Evolutionary conservation across 2,888 invertebrate genomes (phyloP).

Genomic region (Platypus cylindrus): DNA sequence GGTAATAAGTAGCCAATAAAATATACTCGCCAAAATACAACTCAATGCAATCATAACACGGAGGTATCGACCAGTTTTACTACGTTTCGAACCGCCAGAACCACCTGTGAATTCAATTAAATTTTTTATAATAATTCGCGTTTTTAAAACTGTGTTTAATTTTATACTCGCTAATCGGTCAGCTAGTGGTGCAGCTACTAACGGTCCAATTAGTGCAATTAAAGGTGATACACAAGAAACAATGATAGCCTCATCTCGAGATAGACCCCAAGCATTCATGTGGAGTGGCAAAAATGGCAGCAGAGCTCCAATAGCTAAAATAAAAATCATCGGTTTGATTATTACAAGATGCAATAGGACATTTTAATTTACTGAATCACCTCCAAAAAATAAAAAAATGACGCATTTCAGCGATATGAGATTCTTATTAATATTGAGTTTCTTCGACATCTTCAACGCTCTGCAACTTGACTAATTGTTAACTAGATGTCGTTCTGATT

Average conservation of each 20-base stretch:
- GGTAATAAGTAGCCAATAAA: conserved; percentile 52
- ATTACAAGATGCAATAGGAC: not conserved
- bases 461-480: too few relatives aligned
- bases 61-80: conserved; percentile 48
- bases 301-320: conserved; percentile 65
- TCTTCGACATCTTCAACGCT: too few relatives aligned
- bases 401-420: conserved; percentile 68
- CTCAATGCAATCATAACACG: conserved; percentile 55
- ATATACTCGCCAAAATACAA: conserved; percentile 53
- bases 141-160: too few relatives aligned
- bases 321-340: conserved; percentile 3
- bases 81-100: conserved; percentile 28
- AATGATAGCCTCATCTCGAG: conserved; percentile 58
- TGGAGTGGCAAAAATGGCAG: conserved; percentile 71
- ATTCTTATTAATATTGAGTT: conserved; percentile 51
- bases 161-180: conserved; percentile 48
- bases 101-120: too few relatives aligned
- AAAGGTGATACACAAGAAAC: conserved; percentile 71
- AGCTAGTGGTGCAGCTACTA: conserved; percentile 64
- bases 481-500: too few relatives aligned
- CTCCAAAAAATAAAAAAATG: conserved; percentile 69
- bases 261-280: conserved; percentile 61
- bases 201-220: conserved; percentile 64
- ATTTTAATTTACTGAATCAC: conserved; percentile 39
- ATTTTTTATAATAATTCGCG: too few relatives aligned